These are phyloP conservation scores for Nephotettix cincticeps DNA, from an alignment of 1,140 invertebrate species.

Conservation along the genomic window DNA sequence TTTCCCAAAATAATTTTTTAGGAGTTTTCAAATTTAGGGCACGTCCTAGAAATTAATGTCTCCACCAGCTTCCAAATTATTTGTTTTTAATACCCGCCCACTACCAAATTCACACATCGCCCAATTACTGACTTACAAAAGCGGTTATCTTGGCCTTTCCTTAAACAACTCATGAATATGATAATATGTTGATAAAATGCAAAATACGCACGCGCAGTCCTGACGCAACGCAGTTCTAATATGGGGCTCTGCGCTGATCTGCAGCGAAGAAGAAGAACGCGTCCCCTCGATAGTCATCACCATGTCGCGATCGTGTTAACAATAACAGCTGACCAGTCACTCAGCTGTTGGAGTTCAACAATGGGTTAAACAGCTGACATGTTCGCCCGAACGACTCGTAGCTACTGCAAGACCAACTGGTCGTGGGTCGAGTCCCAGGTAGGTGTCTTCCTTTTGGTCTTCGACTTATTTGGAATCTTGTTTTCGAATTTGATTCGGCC, in stretches of 20 bases:
- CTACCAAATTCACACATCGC: too few species aligned
- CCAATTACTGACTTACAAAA: too few species aligned
- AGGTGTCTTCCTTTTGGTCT: conserved; percentile 32
- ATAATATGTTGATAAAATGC: background rate
- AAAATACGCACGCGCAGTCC: background rate
- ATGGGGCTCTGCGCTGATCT: background rate
- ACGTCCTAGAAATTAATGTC: too few species aligned
- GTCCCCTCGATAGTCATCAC: background rate
- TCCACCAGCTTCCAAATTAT: too few species aligned
- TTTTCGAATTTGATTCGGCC: background rate
- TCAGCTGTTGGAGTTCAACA: background rate
- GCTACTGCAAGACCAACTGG: conserved; percentile 34
- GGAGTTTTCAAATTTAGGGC: too few species aligned
- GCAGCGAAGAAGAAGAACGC: background rate
- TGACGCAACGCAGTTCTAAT: background rate
- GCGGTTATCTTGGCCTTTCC: too few species aligned
- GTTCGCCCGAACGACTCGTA: conserved; percentile 5
- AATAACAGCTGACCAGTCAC: too few species aligned
- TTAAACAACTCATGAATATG: too few species aligned
- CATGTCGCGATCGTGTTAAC: too few species aligned
- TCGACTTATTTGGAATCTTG: conserved; percentile 5
- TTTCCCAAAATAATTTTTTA: too few species aligned
- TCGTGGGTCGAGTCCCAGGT: conserved; percentile 45
- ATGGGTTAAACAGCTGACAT: background rate
- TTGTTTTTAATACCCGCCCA: too few species aligned